A percentile compares a stretch with the other conserved stretches of the same genome.
Conservation (phyloP, 2,888 invertebrate genomes). For the Acanthosepion pharaonis region DNA sequence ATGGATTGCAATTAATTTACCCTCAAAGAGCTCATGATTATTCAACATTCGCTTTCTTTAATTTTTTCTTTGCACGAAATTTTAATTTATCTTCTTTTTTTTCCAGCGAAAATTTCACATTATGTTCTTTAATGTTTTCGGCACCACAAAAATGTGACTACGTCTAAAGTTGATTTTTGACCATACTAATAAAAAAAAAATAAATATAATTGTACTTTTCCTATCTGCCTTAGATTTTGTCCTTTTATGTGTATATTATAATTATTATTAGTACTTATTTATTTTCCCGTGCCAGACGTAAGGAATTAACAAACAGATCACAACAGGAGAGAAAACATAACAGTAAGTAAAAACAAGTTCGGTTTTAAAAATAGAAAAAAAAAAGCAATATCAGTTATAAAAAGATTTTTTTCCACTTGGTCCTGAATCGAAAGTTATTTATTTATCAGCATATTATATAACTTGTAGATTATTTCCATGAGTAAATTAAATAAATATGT, state of each 20-base stretch:
- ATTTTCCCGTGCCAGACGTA: no score
- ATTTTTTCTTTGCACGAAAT: not conserved
- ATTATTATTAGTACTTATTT: no score
- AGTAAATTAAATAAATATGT: not conserved
- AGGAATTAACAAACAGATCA: no score
- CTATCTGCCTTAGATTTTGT: no score
- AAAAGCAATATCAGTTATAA: no score
- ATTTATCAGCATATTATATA: not conserved
- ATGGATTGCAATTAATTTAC: not conserved
- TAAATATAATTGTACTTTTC: no score
- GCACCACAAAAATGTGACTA: not conserved
- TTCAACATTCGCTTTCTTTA: not conserved
- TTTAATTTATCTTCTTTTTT: no score
- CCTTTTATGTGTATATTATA: no score
- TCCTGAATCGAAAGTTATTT: not conserved
- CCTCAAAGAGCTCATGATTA: not conserved
- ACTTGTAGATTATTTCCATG: not conserved
- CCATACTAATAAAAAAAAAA: not conserved
- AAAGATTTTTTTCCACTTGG: no score
- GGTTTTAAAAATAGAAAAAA: no score
- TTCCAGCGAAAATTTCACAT: not conserved
- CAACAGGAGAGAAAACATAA: not conserved
- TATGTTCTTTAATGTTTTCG: not conserved
- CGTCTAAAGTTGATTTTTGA: not conserved
- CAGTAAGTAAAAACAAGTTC: not conserved